phyloP scores from a whole-genome alignment of 2,888 invertebrate species.

The Chirona hameri region DNA sequence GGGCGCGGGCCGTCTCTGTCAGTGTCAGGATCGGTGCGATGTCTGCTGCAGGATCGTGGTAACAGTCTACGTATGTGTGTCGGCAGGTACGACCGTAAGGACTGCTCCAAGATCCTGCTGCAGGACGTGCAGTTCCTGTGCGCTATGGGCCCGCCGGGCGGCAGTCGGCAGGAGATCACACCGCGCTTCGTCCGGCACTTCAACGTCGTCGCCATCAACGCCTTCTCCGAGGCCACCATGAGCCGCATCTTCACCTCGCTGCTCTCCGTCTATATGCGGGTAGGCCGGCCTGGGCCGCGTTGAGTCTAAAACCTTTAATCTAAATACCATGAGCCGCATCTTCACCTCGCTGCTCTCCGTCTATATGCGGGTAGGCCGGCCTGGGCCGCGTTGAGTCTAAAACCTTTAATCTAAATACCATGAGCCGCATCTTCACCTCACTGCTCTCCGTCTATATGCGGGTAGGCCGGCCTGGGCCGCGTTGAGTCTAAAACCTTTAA shows the following conservation, averaged over 20 bases:
- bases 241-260: slow-evolving; percentile 70
- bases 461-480: too few species aligned
- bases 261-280: slow-evolving; percentile 49
- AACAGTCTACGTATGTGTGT: neutral
- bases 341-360: too few species aligned
- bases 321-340: too few species aligned
- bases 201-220: slow-evolving; percentile 78
- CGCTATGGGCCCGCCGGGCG: slow-evolving; percentile 86
- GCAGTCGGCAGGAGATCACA: slow-evolving; percentile 78
- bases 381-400: too few species aligned
- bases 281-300: slow-evolving; percentile 41
- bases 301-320: too few species aligned
- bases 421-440: too few species aligned
- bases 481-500: too few species aligned
- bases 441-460: too few species aligned
- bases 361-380: too few species aligned
- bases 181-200: slow-evolving; percentile 81
- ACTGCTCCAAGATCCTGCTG: slow-evolving; percentile 60
- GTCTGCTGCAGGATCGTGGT: neutral
- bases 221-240: slow-evolving; percentile 83
- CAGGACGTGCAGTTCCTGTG: slow-evolving; percentile 74
- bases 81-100: slow-evolving; percentile 66
- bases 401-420: too few species aligned
- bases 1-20: too few species aligned
- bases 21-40: too few species aligned